Base-by-base conservation (phyloP, 2,888 invertebrate genomes). In the Acrobasis suavella region DNA sequence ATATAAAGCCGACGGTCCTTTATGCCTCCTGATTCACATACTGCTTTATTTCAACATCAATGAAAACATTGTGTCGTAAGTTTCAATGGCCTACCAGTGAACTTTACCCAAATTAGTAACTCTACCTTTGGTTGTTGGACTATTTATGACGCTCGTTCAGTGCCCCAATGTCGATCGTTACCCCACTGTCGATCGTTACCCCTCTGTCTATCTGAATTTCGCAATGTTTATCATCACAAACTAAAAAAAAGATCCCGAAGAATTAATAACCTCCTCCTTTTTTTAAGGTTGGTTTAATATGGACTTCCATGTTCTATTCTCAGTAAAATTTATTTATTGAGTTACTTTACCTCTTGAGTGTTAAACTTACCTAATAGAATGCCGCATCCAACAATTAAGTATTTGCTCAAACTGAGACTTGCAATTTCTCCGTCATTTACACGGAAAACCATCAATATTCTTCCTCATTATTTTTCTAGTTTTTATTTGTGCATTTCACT, bases 131-230 rank as follows among this genome's bases (percentile, higher is more conserved):
- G 42, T 42, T 42, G 14, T 10, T 42, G 42, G 12, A 42, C 42
- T 42, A 42, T 42, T 1, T 42, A 12, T 42, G 42, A 42, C 17
- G 16, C 17, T 17, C 38, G 16, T 56, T 17, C 14, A 6, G 14
- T 76, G 78, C 73, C 81, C 78, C 73, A 82, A 80, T 78, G 76
- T 75, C 79, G 83, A 77, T 69, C 82, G 70, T 82, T 83, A 74
- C 76, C 78, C 82, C 32, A 49, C 17, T 7, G 50, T 32, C 32
- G 32, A 32, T 32, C 32, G 32, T 32, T 32, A 7, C 5, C 32
- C 32, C 32, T 2, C 22, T 22, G 22, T 22, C 22, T 22, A 7
- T 32, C 32, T 32, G 32, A 62, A 65, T 54, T 63, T 71, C 64
- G 69, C 75, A 75, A 75, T 22, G 22, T 2, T 78, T 32, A 32